Conservation (phyloP, 1,140 invertebrate species). For the Rhagoletis pomonella region DNA sequence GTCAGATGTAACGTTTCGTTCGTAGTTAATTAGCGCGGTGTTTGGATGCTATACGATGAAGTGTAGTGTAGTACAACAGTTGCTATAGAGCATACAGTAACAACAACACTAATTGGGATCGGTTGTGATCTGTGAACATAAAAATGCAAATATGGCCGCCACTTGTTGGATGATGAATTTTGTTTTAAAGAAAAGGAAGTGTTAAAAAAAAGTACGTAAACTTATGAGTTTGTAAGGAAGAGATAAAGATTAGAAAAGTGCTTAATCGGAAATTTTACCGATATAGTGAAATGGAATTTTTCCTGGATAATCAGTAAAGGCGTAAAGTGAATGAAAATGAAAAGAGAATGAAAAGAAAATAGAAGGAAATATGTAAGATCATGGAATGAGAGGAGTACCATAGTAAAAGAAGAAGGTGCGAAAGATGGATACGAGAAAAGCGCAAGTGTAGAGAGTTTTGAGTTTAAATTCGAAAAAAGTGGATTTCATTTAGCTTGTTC, state of each 20-base stretch:
- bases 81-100: background rate
- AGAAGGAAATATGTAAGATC: constrained; percentile 14
- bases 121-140: constrained; percentile 53
- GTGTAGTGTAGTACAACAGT: constrained; percentile 14
- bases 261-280: background rate
- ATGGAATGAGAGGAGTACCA: background rate
- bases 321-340: background rate
- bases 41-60: constrained; percentile 15
- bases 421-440: constrained; percentile 21
- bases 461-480: constrained; percentile 10
- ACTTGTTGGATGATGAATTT: constrained; percentile 57
- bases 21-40: constrained; percentile 4
- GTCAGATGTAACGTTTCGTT: constrained; percentile 1
- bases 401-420: background rate
- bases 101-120: constrained; percentile 38
- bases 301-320: background rate
- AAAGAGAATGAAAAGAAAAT: constrained; percentile 12
- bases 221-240: background rate
- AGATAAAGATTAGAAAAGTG: background rate
- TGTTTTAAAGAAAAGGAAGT: constrained; percentile 45
- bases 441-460: constrained; percentile 31
- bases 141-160: constrained; percentile 58
- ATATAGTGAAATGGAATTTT: background rate
- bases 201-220: constrained; percentile 51
- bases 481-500: background rate